Evolutionary conservation across 2,113 vertebrate species (phyloP).

Genomic region (Verasper variegatus): DNA sequence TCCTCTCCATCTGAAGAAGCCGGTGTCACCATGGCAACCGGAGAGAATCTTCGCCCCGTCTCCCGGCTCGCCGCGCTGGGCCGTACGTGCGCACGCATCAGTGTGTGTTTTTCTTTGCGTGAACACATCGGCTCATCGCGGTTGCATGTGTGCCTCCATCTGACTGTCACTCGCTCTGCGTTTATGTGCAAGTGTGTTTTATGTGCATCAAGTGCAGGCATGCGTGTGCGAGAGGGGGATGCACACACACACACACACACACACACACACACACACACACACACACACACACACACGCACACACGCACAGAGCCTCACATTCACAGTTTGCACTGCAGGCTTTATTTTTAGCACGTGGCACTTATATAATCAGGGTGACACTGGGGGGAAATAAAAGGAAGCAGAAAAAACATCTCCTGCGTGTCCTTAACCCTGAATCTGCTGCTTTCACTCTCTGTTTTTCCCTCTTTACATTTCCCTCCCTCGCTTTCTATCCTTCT

Average conservation of each 20-base stretch:
- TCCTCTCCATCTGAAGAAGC: slow-evolving; percentile 76
- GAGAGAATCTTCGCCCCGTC: slow-evolving; percentile 58
- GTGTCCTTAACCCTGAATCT: slow-evolving; percentile 61
- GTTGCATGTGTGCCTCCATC: slow-evolving; percentile 34
- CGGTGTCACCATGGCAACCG: slow-evolving; percentile 80
- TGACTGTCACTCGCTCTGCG: slow-evolving; percentile 29
- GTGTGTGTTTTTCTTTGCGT: slow-evolving; percentile 36
- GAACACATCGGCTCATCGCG: neutral
- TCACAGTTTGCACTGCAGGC: slow-evolving; percentile 76
- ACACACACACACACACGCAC: slow-evolving; percentile 27
- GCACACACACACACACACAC: slow-evolving; percentile 17
- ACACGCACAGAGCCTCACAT: slow-evolving; percentile 45
- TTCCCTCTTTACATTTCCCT: slow-evolving; percentile 11
- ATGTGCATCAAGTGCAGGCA: slow-evolving; percentile 58
- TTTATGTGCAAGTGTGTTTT: slow-evolving; percentile 6
- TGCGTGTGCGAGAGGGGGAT: slow-evolving; percentile 43
- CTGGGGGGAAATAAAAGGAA: slow-evolving; percentile 75
- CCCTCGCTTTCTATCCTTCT: slow-evolving; percentile 22
- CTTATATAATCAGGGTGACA: slow-evolving; percentile 87
- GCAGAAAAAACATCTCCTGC: slow-evolving; percentile 47
- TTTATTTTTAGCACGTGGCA: slow-evolving; percentile 85
- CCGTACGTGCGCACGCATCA: slow-evolving; percentile 57
- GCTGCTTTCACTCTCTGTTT: slow-evolving; percentile 31
- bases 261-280: slow-evolving; percentile 23
- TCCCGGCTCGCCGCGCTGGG: slow-evolving; percentile 10